Evolutionary conservation across 2,888 invertebrate species (phyloP), one percentile per base, ranked within the genome.

Genomic region (Enoplolaimus lenunculus): DNA sequence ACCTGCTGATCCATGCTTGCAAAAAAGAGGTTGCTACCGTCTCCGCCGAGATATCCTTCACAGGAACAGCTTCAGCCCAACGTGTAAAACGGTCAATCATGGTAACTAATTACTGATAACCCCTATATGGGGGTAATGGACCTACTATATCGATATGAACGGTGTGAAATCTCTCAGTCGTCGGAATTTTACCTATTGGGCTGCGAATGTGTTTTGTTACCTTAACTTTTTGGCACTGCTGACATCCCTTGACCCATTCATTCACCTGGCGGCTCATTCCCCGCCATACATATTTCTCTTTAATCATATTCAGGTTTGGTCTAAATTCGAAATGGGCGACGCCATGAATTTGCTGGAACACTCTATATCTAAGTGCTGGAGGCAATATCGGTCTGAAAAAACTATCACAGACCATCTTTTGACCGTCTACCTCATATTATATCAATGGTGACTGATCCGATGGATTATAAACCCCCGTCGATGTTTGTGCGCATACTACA

Each of bases 91-190:
- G 62, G 16, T 62, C 62, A 13, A 62, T n/a, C 62, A 62, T 62
- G 62, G n/a, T 29, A n/a, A 62, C n/a, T 34, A 66, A 34, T 33
- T 66, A 66, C 33, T 66, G 31, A 34, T 66, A 66, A 33, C 33
- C 33, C 21, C 34, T 29, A 31, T 34, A 66, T 31, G 67, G 67
- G 2, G 67, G 67, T 2, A 66, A 34, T 21, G 67, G 67, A 13
- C 67, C 67, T 29, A 66, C 67, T 66, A 66, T 66, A 31, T 66
- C 67, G n/a, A 66, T 34, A 66, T 66, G 67, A 31, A 66, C 34
- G n/a, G 67, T 34, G 34, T 66, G 34, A 31, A 66, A 66, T 3
- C 67, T 31, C n/a, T 26, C 31, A 66, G n/a, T 66, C n/a, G 67
- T 66, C 2, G 67, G 67, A 31, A 66, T 66, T 7, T 26, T 31